Percentiles rank a stretch among this genome's conserved stretches.
Evolutionary conservation across 2,113 vertebrate genomes (phyloP).

Genomic region (Aramus guarauna): DNA sequence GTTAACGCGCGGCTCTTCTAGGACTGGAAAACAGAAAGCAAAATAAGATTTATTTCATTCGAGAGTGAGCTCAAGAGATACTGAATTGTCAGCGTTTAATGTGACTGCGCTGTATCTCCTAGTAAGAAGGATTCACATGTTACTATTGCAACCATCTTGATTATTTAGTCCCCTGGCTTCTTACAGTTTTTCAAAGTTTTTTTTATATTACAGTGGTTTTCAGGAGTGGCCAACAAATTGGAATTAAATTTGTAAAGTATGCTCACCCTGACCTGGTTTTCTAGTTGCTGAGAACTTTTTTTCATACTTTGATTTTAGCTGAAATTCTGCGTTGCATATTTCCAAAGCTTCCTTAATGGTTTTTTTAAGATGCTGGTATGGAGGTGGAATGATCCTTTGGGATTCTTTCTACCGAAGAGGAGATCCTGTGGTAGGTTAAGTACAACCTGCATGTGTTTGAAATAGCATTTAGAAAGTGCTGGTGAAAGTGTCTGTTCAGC

Average conservation of each 20-base stretch:
- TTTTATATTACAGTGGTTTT: neutral
- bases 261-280: neutral
- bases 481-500: neutral
- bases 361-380: neutral
- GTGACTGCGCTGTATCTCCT: neutral
- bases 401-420: neutral
- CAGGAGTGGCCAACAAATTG: neutral
- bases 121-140: neutral
- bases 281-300: neutral
- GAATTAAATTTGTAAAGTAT: neutral
- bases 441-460: neutral
- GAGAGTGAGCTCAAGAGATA: neutral
- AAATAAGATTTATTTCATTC: neutral
- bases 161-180: neutral
- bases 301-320: neutral
- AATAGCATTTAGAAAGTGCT: neutral
- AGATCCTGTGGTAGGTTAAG: neutral
- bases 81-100: neutral
- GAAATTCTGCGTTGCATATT: neutral
- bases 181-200: neutral
- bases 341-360: neutral
- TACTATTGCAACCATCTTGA: neutral
- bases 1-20: neutral
- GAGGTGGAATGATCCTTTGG: neutral
- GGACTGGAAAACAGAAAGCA: neutral